These are phyloP conservation scores for Polyodon spathula DNA, from an alignment of 2,113 vertebrate genomes.

Conservation along the genomic window DNA sequence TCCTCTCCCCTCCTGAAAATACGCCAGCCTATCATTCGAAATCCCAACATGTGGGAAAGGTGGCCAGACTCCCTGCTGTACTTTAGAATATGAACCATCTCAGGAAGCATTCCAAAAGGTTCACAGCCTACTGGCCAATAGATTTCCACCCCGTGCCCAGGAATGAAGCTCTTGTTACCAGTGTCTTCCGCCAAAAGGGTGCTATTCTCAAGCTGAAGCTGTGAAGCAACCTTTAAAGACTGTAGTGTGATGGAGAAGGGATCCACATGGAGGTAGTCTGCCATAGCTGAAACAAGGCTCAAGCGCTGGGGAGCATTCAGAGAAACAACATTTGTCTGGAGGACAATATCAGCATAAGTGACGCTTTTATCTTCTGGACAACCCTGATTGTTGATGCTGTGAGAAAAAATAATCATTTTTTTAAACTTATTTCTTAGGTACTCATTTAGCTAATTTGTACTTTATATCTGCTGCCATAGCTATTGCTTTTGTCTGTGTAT, in stretches of 20 bases:
- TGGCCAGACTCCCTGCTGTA: slow-evolving; percentile 11
- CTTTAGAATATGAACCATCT: slow-evolving; percentile 30
- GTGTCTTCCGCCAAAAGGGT: slow-evolving; percentile 18
- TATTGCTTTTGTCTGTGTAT: too few relatives aligned
- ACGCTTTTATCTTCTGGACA: slow-evolving; percentile 21
- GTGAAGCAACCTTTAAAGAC: neutral
- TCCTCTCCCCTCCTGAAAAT: slow-evolving; percentile 24
- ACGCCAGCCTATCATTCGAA: slow-evolving; percentile 38
- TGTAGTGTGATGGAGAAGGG: slow-evolving; percentile 24
- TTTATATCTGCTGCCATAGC: too few relatives aligned
- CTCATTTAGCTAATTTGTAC: neutral
- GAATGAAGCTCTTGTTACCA: fast-evolving
- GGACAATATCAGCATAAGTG: slow-evolving; percentile 31
- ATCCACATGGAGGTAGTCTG: slow-evolving; percentile 21
- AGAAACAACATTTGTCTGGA: slow-evolving; percentile 1
- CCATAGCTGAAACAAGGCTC: slow-evolving; percentile 20
- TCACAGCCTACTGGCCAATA: slow-evolving; percentile 28
- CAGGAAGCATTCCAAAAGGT: neutral
- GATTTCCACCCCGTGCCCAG: neutral
- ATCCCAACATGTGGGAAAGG: slow-evolving; percentile 32
- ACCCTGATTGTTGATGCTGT: slow-evolving; percentile 14
- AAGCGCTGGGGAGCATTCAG: slow-evolving; percentile 20
- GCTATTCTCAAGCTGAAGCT: neutral
- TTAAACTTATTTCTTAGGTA: neutral
- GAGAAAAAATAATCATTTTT: slow-evolving; percentile 16